Evolutionary conservation across 2,888 invertebrate species (phyloP), one percentile per base, ranked within the genome.

Genomic region (Galerucella nymphaeae): DNA sequence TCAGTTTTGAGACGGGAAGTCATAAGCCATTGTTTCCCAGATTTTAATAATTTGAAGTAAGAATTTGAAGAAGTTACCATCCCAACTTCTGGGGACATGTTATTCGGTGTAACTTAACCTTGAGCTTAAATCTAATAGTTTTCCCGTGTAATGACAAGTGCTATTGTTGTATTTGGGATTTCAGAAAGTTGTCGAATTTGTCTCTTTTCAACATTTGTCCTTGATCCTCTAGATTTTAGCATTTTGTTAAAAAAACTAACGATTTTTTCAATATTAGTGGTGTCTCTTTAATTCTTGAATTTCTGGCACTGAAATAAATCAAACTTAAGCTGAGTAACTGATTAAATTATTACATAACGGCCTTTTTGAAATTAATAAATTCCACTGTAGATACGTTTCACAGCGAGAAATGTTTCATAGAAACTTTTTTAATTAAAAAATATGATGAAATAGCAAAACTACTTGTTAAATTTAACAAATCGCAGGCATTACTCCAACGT

Each of bases 401-500:
- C 14, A 14, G 48, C 1, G 48, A 13, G n/a, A 48, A 48, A 48
- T 48, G 48, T 48, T 48, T 3, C 48, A 48, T 48, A n/a, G 14
- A 48, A 48, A 48, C 13, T 48, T 48, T 48, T 48, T 48, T 48
- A 48, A 48, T 48, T 48, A 48, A n/a, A 14, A 48, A 48, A 48
- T 48, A 5, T 13, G 2, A 48, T n/a, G 48, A 48, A 48, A 48
- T 48, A 5, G 48, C n/a, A 5, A 48, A 13, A 48, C 48, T 13
- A n/a, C 48, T 48, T 14, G 48, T 48, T 14, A 13, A 48, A 48
- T 48, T 14, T n/a, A 48, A 48, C 48, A 48, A 48, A 48, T 48
- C 48, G 48, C 48, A 48, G 48, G 13, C 48, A 48, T 48, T 48
- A 48, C 6, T 5, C 48, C 13, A 48, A 48, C 13, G 48, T 14